Conservation (phyloP, 2,797 vertebrate species). For the Carduelis carduelis region DNA sequence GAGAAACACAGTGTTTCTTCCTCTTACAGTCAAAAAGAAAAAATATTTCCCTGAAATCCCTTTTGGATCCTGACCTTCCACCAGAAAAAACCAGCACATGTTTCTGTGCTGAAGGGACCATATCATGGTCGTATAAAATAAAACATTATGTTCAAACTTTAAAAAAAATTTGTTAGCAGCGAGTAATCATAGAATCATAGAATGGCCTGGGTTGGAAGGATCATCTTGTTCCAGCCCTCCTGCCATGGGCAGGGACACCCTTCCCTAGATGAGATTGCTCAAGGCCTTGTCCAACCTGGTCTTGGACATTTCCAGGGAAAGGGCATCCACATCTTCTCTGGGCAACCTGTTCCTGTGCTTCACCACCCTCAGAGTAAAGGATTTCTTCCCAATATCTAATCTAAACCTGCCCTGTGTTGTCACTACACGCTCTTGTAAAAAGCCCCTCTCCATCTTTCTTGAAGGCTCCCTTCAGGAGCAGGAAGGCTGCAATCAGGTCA, state of each 20-base stretch:
- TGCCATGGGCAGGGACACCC: background rate
- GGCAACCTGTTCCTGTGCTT: background rate
- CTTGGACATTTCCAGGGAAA: background rate
- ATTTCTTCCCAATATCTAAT: background rate
- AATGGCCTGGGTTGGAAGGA: background rate
- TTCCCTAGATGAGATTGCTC: background rate
- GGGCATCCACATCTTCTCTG: background rate
- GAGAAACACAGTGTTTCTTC: background rate
- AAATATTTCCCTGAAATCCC: constrained; percentile 15
- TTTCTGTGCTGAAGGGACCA: background rate
- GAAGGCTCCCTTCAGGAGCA: background rate
- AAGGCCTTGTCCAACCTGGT: background rate
- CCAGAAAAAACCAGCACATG: background rate
- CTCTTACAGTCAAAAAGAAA: background rate
- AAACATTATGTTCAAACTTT: background rate
- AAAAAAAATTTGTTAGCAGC: background rate
- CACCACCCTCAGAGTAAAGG: background rate
- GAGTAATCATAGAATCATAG: background rate
- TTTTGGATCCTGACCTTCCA: background rate
- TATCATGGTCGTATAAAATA: background rate
- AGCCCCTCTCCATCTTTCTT: background rate
- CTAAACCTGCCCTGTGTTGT: background rate
- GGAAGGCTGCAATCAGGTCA: background rate
- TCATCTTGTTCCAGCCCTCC: background rate
- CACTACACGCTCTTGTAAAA: background rate